phyloP scores from a whole-genome alignment of 2,888 invertebrate genomes.

The Hemaris fuciformis region DNA sequence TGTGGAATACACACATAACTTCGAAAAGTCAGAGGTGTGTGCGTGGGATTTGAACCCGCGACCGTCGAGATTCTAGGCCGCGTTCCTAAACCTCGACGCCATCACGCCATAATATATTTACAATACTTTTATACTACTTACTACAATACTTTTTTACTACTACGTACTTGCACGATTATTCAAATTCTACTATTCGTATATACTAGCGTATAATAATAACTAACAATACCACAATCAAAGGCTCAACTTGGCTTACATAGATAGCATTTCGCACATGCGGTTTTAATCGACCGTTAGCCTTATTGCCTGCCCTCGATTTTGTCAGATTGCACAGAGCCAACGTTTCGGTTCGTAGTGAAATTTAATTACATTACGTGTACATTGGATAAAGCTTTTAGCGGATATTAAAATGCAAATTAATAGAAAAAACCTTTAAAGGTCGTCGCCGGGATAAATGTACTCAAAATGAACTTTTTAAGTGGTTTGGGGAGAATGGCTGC shows the following conservation, averaged over 20 bases:
- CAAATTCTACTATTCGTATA: neutral
- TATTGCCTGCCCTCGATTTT: neutral
- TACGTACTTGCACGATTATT: no score
- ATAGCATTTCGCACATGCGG: neutral
- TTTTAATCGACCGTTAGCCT: neutral
- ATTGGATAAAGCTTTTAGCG: neutral
- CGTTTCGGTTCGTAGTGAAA: slow-evolving; percentile 5
- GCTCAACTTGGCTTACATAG: neutral
- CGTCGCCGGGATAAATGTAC: neutral
- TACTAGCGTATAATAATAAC: neutral
- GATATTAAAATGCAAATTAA: slow-evolving; percentile 13
- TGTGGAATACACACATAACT: no score
- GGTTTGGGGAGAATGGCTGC: neutral
- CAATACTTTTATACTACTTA: no score
- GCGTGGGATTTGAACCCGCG: no score
- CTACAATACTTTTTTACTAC: neutral
- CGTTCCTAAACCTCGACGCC: no score
- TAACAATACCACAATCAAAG: neutral
- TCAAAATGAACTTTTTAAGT: neutral
- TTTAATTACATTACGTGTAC: slow-evolving; percentile 8
- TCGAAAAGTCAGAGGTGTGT: no score
- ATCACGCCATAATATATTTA: no score
- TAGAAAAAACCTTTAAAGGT: slow-evolving; percentile 2
- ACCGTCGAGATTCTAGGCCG: no score
- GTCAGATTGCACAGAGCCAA: neutral